Evolutionary conservation across 1,140 invertebrate species (phyloP).

Genomic region (Asobara japonica): DNA sequence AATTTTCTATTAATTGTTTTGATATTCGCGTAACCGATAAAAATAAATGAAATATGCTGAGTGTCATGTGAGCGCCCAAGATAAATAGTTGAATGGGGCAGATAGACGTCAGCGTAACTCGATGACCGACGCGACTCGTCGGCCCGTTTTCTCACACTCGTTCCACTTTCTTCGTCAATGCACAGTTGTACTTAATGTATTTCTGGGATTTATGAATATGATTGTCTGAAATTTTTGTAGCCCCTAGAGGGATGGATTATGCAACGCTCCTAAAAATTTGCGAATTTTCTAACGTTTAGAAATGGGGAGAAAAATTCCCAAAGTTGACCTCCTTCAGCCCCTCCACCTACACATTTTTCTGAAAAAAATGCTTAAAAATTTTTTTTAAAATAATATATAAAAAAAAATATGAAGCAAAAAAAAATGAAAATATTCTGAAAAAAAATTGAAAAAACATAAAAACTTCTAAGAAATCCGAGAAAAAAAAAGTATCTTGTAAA

Average conservation of each 20-base stretch:
- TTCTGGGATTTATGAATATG: too few species aligned
- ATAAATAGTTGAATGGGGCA: constrained; percentile 13
- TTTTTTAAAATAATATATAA: too few species aligned
- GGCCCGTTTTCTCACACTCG: constrained; percentile 60
- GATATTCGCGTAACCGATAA: background rate
- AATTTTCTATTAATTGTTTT: background rate
- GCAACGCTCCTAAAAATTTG: too few species aligned
- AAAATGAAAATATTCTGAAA: too few species aligned
- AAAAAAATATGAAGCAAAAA: background rate
- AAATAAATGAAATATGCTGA: background rate
- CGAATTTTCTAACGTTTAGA: background rate
- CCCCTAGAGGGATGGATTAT: too few species aligned
- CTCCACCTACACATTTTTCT: too few species aligned
- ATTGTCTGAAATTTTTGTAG: too few species aligned
- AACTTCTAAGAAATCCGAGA: too few species aligned
- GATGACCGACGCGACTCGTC: constrained; percentile 40
- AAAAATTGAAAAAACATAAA: background rate
- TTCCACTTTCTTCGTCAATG: background rate
- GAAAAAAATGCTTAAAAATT: too few species aligned
- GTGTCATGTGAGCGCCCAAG: background rate
- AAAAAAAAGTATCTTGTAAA: background rate
- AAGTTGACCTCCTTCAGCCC: too few species aligned
- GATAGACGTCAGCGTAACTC: constrained; percentile 56
- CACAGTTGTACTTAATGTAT: background rate
- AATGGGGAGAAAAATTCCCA: background rate